Conservation (phyloP, 2,113 vertebrate species). For the Atractosteus spatula region DNA sequence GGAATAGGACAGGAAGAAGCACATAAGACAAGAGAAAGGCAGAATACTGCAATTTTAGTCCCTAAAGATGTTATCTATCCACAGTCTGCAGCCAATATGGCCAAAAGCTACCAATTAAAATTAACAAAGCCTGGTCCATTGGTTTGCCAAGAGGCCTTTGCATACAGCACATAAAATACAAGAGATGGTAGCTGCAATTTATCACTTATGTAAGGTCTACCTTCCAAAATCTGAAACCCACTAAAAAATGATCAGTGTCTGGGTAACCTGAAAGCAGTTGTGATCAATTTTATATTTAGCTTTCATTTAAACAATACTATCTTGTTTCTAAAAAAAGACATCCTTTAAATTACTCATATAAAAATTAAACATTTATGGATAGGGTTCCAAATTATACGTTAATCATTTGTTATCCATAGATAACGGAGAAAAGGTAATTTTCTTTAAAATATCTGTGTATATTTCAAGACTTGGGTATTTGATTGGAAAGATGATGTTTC, state of each 20-base stretch:
- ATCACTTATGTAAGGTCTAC: too few relatives aligned
- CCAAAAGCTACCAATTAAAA: slow-evolving; percentile 27
- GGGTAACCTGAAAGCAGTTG: too few relatives aligned
- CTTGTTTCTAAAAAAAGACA: too few relatives aligned
- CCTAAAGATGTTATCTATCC: slow-evolving; percentile 47
- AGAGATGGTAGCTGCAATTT: too few relatives aligned
- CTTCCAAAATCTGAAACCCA: too few relatives aligned
- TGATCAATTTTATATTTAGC: too few relatives aligned
- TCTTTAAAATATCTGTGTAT: too few relatives aligned
- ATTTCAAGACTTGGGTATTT: too few relatives aligned
- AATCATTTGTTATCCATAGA: neutral
- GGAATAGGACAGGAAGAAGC: slow-evolving; percentile 32
- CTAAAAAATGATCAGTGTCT: too few relatives aligned
- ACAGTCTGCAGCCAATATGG: slow-evolving; percentile 28
- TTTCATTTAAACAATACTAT: too few relatives aligned
- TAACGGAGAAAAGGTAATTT: neutral
- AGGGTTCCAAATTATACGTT: neutral
- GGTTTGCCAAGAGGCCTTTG: neutral
- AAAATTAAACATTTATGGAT: neutral
- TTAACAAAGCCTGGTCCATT: neutral
- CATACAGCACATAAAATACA: neutral
- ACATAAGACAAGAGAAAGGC: slow-evolving; percentile 52
- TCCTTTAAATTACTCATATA: too few relatives aligned
- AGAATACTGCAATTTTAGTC: slow-evolving; percentile 49
- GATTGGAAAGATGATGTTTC: too few relatives aligned